Conservation (phyloP, 2,888 invertebrate genomes). For the Lottia gigantea region DNA sequence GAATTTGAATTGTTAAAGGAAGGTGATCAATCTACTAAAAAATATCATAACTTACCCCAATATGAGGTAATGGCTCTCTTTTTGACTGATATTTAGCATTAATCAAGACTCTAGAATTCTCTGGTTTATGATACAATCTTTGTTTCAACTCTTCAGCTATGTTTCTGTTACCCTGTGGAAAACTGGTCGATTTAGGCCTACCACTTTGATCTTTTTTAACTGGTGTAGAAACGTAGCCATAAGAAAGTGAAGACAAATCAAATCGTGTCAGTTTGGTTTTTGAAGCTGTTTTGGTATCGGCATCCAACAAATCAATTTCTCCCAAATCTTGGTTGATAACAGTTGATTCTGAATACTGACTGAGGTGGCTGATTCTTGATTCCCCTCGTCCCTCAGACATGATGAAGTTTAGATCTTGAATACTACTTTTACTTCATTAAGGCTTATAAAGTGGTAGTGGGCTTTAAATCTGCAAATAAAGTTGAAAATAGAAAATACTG, state of each 20-base stretch:
- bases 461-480: no score
- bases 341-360: slow-evolving; percentile 53
- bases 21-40: no score
- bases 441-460: no score
- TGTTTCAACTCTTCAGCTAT: slow-evolving; percentile 49
- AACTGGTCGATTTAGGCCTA: slow-evolving; percentile 2
- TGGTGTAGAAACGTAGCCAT: neutral
- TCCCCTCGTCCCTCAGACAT: slow-evolving; percentile 44
- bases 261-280: slow-evolving; percentile 21
- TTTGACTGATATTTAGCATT: slow-evolving; percentile 28
- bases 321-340: slow-evolving; percentile 49
- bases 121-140: slow-evolving; percentile 51
- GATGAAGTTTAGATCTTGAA: slow-evolving; percentile 1
- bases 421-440: no score
- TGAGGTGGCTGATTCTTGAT: slow-evolving; percentile 43
- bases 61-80: slow-evolving; percentile 14
- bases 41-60: slow-evolving; percentile 1
- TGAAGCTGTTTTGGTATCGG: slow-evolving; percentile 31
- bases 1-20: no score
- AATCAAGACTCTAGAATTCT: slow-evolving; percentile 48
- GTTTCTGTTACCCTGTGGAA: slow-evolving; percentile 24
- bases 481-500: no score
- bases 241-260: neutral
- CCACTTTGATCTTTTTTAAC: neutral
- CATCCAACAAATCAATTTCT: slow-evolving; percentile 43